Percentiles rank a stretch among this genome's conserved stretches.
Evolutionary conservation across 2,888 invertebrate genomes (phyloP).

Genomic region (Yponomeuta plumbellus): DNA sequence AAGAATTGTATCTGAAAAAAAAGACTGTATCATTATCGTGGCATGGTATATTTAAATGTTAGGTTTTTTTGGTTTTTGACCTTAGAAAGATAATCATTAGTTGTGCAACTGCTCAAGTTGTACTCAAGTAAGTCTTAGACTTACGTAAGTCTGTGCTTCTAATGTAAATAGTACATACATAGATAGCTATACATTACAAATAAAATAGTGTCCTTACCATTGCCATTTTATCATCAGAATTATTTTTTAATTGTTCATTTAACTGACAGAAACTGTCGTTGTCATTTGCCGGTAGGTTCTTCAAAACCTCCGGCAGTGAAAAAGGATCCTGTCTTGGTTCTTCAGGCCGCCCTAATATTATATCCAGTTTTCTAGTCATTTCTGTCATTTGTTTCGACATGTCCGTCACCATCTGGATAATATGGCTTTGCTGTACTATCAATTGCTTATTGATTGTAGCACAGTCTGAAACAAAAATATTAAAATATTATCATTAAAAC

Average conservation of each 20-base stretch:
- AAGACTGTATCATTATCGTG: not conserved
- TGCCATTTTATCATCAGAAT: too few relatives aligned
- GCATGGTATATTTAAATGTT: too few relatives aligned
- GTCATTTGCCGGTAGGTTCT: slow-evolving; percentile 12
- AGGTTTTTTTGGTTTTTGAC: not conserved
- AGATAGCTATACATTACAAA: too few relatives aligned
- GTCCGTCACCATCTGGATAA: slow-evolving; percentile 11
- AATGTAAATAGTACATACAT: slow-evolving; percentile 13
- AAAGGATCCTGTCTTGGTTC: slow-evolving; percentile 4
- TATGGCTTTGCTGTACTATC: slow-evolving; percentile 6
- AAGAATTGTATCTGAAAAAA: slow-evolving; percentile 14
- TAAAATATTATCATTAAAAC: not conserved
- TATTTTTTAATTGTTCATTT: too few relatives aligned
- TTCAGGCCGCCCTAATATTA: not conserved
- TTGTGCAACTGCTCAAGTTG: too few relatives aligned
- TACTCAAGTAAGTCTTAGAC: too few relatives aligned
- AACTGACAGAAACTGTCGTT: slow-evolving; percentile 15
- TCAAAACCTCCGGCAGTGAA: slow-evolving; percentile 9
- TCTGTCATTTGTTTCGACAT: slow-evolving; percentile 2
- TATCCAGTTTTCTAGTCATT: slow-evolving; percentile 9
- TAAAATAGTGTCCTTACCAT: too few relatives aligned
- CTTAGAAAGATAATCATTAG: not conserved
- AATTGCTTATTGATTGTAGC: slow-evolving; percentile 1
- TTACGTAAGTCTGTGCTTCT: not conserved
- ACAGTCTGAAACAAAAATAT: slow-evolving; percentile 13